These are phyloP conservation scores for Schrankia costaestrigalis DNA, from an alignment of 2,888 invertebrate species.

Conservation along the genomic window DNA sequence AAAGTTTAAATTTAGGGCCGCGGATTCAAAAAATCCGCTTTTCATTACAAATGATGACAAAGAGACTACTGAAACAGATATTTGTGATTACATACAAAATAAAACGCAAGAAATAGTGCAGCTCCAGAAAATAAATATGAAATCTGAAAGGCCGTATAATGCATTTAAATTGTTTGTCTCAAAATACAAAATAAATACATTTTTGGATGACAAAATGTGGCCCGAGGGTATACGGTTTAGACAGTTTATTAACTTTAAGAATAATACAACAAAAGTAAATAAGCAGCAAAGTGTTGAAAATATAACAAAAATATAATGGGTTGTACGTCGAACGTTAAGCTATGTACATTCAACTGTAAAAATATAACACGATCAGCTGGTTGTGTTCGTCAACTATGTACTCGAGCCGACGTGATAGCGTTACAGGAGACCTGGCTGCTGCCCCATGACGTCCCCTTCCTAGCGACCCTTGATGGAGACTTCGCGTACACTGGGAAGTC, in stretches of 20 bases:
- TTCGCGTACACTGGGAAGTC: no score
- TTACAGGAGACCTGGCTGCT: no score
- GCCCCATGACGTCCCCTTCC: no score
- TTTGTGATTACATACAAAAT: neutral
- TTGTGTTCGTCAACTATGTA: no score
- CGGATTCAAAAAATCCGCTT: neutral
- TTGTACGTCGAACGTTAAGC: no score
- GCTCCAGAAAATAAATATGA: neutral
- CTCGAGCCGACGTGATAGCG: no score
- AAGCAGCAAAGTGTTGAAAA: no score
- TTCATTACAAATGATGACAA: neutral
- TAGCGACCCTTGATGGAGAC: no score
- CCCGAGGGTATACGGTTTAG: constrained; percentile 1
- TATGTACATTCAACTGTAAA: no score
- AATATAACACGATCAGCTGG: no score
- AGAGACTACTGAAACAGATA: neutral
- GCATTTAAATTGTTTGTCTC: neutral
- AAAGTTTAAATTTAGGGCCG: neutral
- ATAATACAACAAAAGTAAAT: no score
- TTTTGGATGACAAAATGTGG: constrained; percentile 2
- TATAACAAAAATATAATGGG: no score
- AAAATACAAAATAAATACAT: neutral
- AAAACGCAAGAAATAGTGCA: neutral
- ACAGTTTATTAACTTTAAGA: neutral
- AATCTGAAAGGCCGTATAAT: neutral